phyloP scores from a whole-genome alignment of 2,113 vertebrate species.

The Helogale parvula region DNA sequence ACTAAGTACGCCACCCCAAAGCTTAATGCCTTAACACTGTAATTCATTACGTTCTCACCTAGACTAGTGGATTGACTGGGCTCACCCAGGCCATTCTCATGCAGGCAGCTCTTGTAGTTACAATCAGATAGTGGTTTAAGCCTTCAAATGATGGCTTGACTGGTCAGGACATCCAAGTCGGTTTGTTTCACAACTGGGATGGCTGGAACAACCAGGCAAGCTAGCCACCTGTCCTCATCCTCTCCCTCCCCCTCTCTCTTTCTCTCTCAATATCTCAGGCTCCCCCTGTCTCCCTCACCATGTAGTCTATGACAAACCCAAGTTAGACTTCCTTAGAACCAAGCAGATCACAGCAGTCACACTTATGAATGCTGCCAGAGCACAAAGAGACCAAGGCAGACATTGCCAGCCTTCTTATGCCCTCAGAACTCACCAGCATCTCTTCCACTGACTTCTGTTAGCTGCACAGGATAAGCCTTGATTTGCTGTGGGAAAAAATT shows the following conservation, averaged over 20 bases:
- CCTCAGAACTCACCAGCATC: neutral
- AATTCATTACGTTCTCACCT: neutral
- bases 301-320: neutral
- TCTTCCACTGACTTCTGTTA: neutral
- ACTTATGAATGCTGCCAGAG: neutral
- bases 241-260: neutral
- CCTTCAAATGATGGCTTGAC: neutral
- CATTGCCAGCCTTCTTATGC: neutral
- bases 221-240: neutral
- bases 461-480: neutral
- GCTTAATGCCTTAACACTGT: neutral
- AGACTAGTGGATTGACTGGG: neutral
- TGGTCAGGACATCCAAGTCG: neutral
- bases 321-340: neutral
- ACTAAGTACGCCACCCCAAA: neutral
- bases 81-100: neutral
- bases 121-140: neutral
- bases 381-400: neutral
- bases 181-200: neutral
- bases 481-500: neutral
- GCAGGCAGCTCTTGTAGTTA: neutral
- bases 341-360: neutral
- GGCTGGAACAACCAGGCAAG: neutral
- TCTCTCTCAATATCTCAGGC: neutral
- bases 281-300: neutral